A percentile compares a stretch with the other conserved stretches of the same genome.
phyloP scores from a whole-genome alignment of 2,113 vertebrate species.

The Morone chrysops region DNA sequence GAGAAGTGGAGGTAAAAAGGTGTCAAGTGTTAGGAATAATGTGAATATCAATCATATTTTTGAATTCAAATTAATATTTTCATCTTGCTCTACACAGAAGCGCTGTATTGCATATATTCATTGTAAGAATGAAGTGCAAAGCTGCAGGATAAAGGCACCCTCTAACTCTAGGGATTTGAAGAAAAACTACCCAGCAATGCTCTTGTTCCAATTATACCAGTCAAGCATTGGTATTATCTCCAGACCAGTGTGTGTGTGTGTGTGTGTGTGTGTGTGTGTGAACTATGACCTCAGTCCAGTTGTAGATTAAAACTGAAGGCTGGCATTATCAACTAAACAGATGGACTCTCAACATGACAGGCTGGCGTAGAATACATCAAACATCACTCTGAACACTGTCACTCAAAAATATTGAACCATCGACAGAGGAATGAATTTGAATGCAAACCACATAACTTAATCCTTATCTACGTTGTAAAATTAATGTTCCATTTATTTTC shows the following conservation, averaged over 20 bases:
- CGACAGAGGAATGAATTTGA: neutral
- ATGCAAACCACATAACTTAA: neutral
- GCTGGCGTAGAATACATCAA: neutral
- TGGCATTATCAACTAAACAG: constrained; percentile 50
- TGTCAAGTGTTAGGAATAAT: constrained; percentile 16
- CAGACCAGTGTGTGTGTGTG: neutral
- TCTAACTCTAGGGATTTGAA: constrained; percentile 1
- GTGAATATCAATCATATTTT: neutral
- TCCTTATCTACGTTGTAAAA: too few relatives aligned
- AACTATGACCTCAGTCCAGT: constrained; percentile 13
- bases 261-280: neutral
- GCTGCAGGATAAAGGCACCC: constrained; percentile 20
- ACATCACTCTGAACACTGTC: neutral
- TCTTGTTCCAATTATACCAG: constrained; percentile 45
- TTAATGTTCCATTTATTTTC: neutral
- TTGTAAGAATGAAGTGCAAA: constrained; percentile 8
- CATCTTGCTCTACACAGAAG: neutral
- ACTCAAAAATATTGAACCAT: neutral
- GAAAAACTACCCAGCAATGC: neutral
- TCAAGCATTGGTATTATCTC: constrained; percentile 45
- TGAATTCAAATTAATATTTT: constrained; percentile 13
- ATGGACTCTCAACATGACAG: constrained; percentile 33
- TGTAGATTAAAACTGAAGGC: constrained; percentile 48
- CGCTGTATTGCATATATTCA: constrained; percentile 6
- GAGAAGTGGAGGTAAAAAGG: neutral